These are phyloP conservation scores for Pangasius sanitwongsei DNA, from an alignment of 2,797 vertebrate genomes.

Conservation along the genomic window DNA sequence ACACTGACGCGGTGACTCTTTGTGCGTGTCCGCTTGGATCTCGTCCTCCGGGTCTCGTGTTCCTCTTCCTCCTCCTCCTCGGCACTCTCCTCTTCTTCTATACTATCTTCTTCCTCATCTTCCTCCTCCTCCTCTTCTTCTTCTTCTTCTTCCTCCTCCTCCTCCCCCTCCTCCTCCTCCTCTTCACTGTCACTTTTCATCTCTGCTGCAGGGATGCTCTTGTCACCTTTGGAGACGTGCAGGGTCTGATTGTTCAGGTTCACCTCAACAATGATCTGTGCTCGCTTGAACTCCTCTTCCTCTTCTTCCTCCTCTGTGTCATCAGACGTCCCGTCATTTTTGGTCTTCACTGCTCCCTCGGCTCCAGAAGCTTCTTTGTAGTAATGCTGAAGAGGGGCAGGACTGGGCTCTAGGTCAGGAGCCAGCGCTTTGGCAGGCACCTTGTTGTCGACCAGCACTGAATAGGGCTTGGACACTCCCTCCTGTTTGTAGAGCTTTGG, in stretches of 20 bases:
- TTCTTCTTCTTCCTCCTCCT: constrained; percentile 71
- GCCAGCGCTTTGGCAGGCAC: constrained; percentile 76
- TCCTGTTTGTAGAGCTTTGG: constrained; percentile 93
- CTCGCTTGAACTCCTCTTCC: constrained; percentile 89
- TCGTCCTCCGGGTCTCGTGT: constrained; percentile 82
- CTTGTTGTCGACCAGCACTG: constrained; percentile 89
- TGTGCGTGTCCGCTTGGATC: constrained; percentile 81
- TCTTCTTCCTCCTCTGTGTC: constrained; percentile 77
- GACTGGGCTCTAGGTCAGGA: constrained; percentile 38
- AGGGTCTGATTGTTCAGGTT: constrained; percentile 99
- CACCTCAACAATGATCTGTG: constrained; percentile 98
- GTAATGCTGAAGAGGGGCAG: constrained; percentile 70
- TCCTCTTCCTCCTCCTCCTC: constrained; percentile 78
- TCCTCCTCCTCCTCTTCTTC: constrained; percentile 76
- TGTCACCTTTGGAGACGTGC: constrained; percentile 96
- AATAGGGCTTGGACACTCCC: constrained; percentile 84
- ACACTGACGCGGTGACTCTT: constrained; percentile 77
- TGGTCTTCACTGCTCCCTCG: constrained; percentile 64
- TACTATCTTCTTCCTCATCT: constrained; percentile 79
- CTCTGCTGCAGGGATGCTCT: constrained; percentile 72
- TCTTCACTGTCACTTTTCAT: constrained; percentile 90
- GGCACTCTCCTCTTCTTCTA: constrained; percentile 81
- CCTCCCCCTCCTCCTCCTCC: constrained; percentile 81
- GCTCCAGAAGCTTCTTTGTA: constrained; percentile 69
- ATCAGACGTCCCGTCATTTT: constrained; percentile 75